Percentiles rank a stretch among this genome's conserved stretches.
Conservation (phyloP, 1,140 invertebrate genomes). For the Drusus annulatus region DNA sequence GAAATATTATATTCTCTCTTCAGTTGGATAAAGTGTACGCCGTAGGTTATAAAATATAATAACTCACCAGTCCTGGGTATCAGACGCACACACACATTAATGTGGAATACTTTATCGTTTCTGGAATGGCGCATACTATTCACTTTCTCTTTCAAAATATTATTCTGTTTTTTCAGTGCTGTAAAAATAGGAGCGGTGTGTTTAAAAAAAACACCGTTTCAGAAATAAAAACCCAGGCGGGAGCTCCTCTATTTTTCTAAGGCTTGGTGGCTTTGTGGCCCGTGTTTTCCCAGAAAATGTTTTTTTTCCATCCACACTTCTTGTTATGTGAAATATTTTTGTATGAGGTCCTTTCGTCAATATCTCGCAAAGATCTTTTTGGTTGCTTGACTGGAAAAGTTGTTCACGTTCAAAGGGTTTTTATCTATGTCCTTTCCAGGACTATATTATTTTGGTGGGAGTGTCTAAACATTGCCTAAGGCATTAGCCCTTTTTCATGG, state of each 20-base stretch:
- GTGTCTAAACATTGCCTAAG: too few relatives aligned
- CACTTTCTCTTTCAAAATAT: conserved; percentile 59
- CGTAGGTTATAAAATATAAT: conserved; percentile 22
- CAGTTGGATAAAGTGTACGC: conserved; percentile 5
- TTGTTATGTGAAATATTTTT: conserved; percentile 51
- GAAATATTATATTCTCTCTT: neutral
- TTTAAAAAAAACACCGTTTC: conserved; percentile 57
- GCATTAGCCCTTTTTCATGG: too few relatives aligned
- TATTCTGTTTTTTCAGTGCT: conserved; percentile 58
- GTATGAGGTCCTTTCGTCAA: conserved; percentile 39
- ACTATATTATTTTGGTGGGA: too few relatives aligned
- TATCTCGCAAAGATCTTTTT: neutral
- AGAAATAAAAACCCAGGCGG: conserved; percentile 55
- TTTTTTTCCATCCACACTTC: conserved; percentile 45
- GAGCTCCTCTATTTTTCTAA: conserved; percentile 55
- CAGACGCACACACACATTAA: neutral
- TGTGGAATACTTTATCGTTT: neutral
- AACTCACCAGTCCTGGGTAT: conserved; percentile 6
- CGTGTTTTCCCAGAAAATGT: conserved; percentile 56
- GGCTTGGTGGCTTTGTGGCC: conserved; percentile 50
- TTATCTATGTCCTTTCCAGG: too few relatives aligned
- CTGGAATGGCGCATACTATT: conserved; percentile 33
- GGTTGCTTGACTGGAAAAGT: neutral
- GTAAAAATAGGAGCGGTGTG: conserved; percentile 57
- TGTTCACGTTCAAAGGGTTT: too few relatives aligned